Percentiles rank a stretch among this genome's conserved stretches.
phyloP scores from a whole-genome alignment of 2,113 vertebrate genomes.

The Pseudorhombus dupliciocellatus region DNA sequence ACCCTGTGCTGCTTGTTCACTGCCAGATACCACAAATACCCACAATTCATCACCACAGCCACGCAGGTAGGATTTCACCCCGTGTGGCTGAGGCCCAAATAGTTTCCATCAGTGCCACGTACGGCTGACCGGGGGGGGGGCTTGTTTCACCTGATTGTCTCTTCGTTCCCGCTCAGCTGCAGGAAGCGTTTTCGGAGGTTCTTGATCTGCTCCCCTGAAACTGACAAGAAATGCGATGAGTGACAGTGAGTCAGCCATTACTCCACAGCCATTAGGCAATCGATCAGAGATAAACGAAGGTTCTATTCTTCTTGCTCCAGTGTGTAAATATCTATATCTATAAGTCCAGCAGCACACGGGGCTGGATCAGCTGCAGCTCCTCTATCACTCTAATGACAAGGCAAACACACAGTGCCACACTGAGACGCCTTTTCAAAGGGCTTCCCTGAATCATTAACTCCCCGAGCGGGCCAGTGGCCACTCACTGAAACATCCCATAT shows the following conservation, averaged over 20 bases:
- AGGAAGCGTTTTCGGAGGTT: slow-evolving; percentile 88
- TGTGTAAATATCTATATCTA: too few species aligned
- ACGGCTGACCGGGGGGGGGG: not conserved
- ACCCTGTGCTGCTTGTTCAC: slow-evolving; percentile 14
- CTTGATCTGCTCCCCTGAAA: slow-evolving; percentile 90
- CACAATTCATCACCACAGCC: slow-evolving; percentile 10
- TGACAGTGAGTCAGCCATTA: not conserved
- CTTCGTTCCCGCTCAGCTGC: slow-evolving; percentile 85
- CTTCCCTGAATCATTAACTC: slow-evolving; percentile 57
- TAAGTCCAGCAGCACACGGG: too few species aligned
- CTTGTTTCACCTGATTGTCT: slow-evolving; percentile 85
- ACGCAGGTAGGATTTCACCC: not conserved
- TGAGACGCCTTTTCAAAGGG: slow-evolving; percentile 18
- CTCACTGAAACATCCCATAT: slow-evolving; percentile 1
- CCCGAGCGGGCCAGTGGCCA: not conserved
- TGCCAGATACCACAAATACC: slow-evolving; percentile 25
- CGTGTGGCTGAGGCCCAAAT: not conserved
- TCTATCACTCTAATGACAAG: slow-evolving; percentile 37
- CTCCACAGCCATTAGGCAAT: too few species aligned
- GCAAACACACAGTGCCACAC: slow-evolving; percentile 25
- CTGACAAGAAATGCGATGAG: slow-evolving; percentile 67
- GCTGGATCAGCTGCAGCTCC: not conserved
- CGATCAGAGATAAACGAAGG: too few species aligned
- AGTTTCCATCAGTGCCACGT: not conserved
- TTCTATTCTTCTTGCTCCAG: too few species aligned